These are phyloP conservation scores for Rhinoderma darwinii DNA, from an alignment of 2,113 vertebrate genomes.

Conservation along the genomic window DNA sequence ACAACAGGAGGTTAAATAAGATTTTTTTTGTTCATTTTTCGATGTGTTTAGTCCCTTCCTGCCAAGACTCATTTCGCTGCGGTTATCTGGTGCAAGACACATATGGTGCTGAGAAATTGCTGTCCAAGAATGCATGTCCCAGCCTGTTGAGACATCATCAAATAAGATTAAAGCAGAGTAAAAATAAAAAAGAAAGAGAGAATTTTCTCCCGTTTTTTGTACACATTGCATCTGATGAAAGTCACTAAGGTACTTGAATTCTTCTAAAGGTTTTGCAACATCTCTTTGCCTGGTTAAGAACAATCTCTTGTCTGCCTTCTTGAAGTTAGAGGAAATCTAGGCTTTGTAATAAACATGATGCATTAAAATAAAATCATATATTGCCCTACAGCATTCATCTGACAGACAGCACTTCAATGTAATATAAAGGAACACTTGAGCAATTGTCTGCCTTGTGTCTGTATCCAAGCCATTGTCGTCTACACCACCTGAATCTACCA, in stretches of 20 bases:
- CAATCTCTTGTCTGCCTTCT: constrained; percentile 73
- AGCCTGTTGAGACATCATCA: constrained; percentile 99
- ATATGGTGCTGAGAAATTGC: constrained; percentile 98
- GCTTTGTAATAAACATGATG: constrained; percentile 74
- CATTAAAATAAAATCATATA: constrained; percentile 74
- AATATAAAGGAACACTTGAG: constrained; percentile 49
- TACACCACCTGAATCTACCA: not conserved
- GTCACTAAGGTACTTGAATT: constrained; percentile 79
- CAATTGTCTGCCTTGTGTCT: not conserved
- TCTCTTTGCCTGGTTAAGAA: constrained; percentile 80
- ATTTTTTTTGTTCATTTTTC: constrained; percentile 82
- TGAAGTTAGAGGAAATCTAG: constrained; percentile 68
- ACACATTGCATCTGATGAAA: constrained; percentile 90
- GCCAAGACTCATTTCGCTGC: constrained; percentile 90
- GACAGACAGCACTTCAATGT: constrained; percentile 62
- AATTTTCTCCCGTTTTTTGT: constrained; percentile 79
- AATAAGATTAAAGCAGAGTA: constrained; percentile 98
- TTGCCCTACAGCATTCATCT: constrained; percentile 64
- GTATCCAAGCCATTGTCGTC: not conserved
- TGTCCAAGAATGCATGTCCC: constrained; percentile 97
- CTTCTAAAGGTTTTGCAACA: constrained; percentile 81
- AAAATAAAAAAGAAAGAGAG: constrained; percentile 91
- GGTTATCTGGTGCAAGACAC: constrained; percentile 92
- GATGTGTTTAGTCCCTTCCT: constrained; percentile 87
- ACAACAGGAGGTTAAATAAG: constrained; percentile 86